Conservation (phyloP, 2,797 vertebrate genomes). For the Sebastes oblongus region DNA sequence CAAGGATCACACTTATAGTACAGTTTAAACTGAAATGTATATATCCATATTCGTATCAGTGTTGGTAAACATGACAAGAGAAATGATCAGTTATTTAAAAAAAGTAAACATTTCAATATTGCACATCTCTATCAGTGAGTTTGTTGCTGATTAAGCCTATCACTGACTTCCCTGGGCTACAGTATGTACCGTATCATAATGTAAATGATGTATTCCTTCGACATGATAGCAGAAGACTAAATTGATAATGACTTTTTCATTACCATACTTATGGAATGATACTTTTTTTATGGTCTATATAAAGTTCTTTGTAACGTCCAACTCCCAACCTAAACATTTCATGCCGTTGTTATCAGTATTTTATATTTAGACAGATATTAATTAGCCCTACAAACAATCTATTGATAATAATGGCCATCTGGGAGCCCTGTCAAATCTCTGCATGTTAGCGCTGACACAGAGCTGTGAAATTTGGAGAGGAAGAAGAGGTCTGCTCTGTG, state of each 20-base stretch:
- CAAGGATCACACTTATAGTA: background rate
- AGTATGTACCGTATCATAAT: background rate
- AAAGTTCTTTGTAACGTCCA: background rate
- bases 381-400: conserved; percentile 64
- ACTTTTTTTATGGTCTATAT: background rate
- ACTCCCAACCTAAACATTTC: conserved; percentile 33
- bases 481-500: conserved; percentile 64
- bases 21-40: background rate
- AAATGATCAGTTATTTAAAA: background rate
- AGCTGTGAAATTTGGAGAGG: conserved; percentile 67
- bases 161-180: background rate
- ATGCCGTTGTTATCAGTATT: conserved; percentile 33
- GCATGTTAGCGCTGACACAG: conserved; percentile 60
- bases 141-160: conserved; percentile 3
- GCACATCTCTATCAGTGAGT: background rate
- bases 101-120: conserved; percentile 2
- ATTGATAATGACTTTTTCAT: background rate
- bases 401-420: conserved; percentile 71
- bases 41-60: background rate
- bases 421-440: conserved; percentile 66
- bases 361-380: conserved; percentile 59
- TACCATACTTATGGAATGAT: background rate
- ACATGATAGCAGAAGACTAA: background rate
- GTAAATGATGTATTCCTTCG: background rate
- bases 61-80: background rate